These are phyloP conservation scores for Diplosoma virens DNA, from an alignment of 23 tunicate genomes.

Conservation along the genomic window DNA sequence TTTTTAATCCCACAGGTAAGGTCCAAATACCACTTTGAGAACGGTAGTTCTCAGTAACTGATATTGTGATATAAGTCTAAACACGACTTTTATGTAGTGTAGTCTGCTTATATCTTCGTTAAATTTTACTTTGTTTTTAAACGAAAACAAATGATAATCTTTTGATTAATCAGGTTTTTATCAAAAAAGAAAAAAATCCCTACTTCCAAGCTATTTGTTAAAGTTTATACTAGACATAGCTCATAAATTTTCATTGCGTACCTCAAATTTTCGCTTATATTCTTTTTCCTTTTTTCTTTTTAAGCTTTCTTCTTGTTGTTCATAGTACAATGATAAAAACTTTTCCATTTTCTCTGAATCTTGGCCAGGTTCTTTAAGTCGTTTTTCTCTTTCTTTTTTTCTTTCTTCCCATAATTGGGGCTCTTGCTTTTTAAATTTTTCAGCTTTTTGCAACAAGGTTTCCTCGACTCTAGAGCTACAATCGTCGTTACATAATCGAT, in stretches of 20 bases:
- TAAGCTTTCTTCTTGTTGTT: neutral
- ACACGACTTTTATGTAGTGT: no score
- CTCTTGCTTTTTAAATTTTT: neutral
- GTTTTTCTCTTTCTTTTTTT: neutral
- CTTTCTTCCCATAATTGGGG: neutral
- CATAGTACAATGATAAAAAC: neutral
- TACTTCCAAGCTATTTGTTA: neutral
- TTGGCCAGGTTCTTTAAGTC: neutral
- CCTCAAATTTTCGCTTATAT: neutral
- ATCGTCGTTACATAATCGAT: no score
- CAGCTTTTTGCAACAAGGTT: slow-evolving; percentile 1
- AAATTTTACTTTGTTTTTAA: neutral
- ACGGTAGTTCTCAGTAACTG: no score
- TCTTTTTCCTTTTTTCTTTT: neutral
- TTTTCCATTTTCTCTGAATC: neutral
- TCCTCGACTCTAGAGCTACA: no score
- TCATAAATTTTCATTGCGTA: neutral
- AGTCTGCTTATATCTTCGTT: no score
- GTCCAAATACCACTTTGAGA: no score
- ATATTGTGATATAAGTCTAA: no score
- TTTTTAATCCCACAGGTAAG: no score
- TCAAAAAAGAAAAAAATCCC: neutral
- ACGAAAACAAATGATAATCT: neutral
- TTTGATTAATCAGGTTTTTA: neutral
- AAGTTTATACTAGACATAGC: no score